Conservation (phyloP, 1,140 invertebrate genomes). For the Pachypsylla venusta region DNA sequence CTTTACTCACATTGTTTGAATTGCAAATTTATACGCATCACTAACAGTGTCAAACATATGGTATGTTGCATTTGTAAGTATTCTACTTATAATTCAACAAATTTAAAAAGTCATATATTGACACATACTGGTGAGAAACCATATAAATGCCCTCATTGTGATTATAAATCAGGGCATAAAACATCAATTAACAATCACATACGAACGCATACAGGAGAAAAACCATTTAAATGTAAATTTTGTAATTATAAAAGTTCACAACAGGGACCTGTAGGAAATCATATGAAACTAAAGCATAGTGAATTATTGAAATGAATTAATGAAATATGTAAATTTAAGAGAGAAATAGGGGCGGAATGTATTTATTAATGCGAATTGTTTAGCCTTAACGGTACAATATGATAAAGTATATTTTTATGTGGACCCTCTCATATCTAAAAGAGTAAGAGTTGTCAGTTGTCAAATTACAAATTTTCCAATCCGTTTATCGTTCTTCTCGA, state of each 20-base stretch:
- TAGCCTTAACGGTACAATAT: too few species aligned
- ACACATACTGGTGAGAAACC: constrained; percentile 17
- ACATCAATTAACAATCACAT: constrained; percentile 41
- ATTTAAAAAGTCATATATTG: constrained; percentile 5
- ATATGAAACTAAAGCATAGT: not conserved
- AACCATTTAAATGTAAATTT: constrained; percentile 25
- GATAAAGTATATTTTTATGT: too few species aligned
- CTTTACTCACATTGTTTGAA: not conserved
- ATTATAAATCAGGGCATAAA: constrained; percentile 1
- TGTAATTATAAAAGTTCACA: constrained; percentile 45
- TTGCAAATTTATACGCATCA: not conserved
- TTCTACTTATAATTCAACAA: not conserved
- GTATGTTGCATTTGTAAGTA: constrained; percentile 6
- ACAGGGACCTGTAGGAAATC: not conserved
- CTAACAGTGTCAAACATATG: not conserved
- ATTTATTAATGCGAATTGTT: too few species aligned
- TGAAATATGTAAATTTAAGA: too few species aligned
- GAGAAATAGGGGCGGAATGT: too few species aligned
- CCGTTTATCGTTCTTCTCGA: too few species aligned
- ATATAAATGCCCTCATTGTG: constrained; percentile 14
- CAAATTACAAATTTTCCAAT: too few species aligned
- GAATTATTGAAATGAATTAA: too few species aligned
- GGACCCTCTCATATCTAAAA: too few species aligned
- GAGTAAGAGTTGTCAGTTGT: too few species aligned
- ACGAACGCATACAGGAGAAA: constrained; percentile 31